phyloP scores from a whole-genome alignment of 2,113 vertebrate species.

The Embiotoca jacksoni region DNA sequence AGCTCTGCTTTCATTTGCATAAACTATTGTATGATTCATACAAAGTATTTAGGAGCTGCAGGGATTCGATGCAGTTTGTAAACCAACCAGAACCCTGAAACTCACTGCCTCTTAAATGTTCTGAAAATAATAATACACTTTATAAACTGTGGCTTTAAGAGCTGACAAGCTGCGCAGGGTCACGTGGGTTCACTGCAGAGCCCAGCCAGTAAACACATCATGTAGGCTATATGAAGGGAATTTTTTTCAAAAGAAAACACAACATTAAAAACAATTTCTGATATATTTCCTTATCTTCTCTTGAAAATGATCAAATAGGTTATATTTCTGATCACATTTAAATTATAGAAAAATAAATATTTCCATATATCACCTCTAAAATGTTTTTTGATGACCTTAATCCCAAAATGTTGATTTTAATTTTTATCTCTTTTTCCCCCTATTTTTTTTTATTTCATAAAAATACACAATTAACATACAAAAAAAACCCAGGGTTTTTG shows the following conservation, averaged over 20 bases:
- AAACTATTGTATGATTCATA: background rate
- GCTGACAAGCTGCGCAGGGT: background rate
- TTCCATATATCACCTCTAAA: too few species aligned
- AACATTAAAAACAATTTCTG: background rate
- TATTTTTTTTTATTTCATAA: too few species aligned
- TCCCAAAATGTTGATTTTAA: too few species aligned
- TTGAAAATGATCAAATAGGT: too few species aligned
- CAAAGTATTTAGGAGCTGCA: background rate
- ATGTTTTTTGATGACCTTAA: too few species aligned
- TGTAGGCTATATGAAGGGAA: too few species aligned
- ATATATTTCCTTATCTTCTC: background rate
- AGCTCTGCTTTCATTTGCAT: constrained; percentile 5
- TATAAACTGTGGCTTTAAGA: constrained; percentile 11
- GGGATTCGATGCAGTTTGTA: background rate
- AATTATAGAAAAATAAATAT: too few species aligned
- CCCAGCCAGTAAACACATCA: background rate
- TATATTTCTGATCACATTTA: too few species aligned
- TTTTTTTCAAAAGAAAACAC: background rate
- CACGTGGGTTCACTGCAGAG: background rate
- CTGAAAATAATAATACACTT: background rate
- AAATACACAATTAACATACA: too few species aligned
- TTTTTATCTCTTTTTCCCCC: too few species aligned
- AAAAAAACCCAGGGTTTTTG: too few species aligned
- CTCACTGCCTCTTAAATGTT: background rate
- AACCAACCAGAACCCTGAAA: background rate